Base-by-base conservation (phyloP, 2,888 invertebrate species). In the Marronus borbonicus region DNA sequence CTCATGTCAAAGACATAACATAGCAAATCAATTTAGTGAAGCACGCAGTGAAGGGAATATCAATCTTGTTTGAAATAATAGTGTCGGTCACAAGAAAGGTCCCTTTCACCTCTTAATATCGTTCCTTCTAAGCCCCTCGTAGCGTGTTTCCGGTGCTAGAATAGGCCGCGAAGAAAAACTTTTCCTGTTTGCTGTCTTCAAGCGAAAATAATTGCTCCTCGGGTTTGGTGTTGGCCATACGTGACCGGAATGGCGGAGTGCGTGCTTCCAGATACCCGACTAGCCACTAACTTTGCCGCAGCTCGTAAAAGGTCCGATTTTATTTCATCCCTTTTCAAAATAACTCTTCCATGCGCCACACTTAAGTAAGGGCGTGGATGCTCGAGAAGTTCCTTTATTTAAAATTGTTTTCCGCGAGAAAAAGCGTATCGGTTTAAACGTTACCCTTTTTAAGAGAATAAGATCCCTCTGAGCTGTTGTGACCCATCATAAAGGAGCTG, bases 151-250 rank as follows among this genome's bases (percentile, higher is more conserved):
- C 50, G 28, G 50, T 68, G 68, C 50, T 68, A 68, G 49, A 28
- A 55, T 55, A 14, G 68, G 50, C 24, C 14, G 24, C 20, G 50
- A 20, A 28, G 50, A 50, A 68, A 68, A 68, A 68, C 68, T 68
- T 68, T 68, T 68, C 68, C 68, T 68, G 68, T 68, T 68, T 68
- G 68, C 68, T 68, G 68, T 68, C 68, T 68, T 49, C 68, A 68
- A 50, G 68, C 49, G 68, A 68, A 68, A 68, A 68, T 68, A 68
- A 68, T 68, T 68, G 68, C 68, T 68, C 50, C 49, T 50, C n/a
- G 68, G 68, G 68, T 50, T 68, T 50, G 68, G 68, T 68, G 50
- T 50, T 50, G 68, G 50, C 68, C 49, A 50, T 68, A 68, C 68
- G 68, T 68, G 68, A 68, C 50, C 68, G 20, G 68, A 68, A 68